phyloP scores from a whole-genome alignment of 2,888 invertebrate species.

The Iselma pallidipennis region DNA sequence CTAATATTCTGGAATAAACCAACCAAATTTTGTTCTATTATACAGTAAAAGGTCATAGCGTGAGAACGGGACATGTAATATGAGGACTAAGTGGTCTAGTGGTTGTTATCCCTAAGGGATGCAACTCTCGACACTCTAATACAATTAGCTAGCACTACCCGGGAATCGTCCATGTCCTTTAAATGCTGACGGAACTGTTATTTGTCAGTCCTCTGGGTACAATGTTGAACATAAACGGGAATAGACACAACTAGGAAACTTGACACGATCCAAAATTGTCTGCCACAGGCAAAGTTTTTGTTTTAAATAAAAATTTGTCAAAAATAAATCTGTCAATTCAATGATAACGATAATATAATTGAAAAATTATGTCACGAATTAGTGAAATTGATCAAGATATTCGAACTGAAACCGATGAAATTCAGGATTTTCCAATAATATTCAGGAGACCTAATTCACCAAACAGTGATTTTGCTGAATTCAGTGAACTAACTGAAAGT shows the following conservation, averaged over 20 bases:
- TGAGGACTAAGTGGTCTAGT: conserved; percentile 18
- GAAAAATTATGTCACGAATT: neutral
- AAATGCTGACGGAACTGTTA: conserved; percentile 12
- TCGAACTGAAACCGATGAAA: neutral
- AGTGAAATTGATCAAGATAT: too few species aligned
- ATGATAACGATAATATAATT: too few species aligned
- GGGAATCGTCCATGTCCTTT: conserved; percentile 18
- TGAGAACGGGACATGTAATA: conserved; percentile 27
- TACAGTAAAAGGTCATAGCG: conserved; percentile 13
- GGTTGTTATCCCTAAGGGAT: conserved; percentile 32
- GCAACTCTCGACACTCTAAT: conserved; percentile 41
- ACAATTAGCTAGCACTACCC: conserved; percentile 32
- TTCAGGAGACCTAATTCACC: neutral
- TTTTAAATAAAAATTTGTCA: neutral
- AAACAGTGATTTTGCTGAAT: neutral
- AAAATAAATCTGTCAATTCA: neutral
- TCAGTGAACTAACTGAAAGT: too few species aligned
- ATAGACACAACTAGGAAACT: conserved; percentile 12
- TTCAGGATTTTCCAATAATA: neutral
- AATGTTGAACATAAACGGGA: conserved; percentile 25
- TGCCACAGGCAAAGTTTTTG: neutral
- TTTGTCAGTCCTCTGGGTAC: conserved; percentile 24
- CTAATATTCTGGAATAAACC: neutral
- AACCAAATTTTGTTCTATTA: too few species aligned
- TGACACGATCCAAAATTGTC: conserved; percentile 6